Conservation (phyloP, 1,140 invertebrate species). For the Solenopsis invicta region DNA sequence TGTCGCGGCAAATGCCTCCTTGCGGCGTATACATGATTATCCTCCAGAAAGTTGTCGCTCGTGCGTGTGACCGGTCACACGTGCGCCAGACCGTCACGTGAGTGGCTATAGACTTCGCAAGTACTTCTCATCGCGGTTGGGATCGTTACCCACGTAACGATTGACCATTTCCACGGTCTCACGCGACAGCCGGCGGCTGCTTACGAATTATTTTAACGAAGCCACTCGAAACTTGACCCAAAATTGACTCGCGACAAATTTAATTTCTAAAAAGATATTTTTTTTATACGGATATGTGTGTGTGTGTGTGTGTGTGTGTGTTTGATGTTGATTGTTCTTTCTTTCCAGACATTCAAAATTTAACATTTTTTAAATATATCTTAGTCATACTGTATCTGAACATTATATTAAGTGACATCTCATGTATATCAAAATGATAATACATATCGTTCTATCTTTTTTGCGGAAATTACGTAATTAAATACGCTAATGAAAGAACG, state of each 20-base stretch:
- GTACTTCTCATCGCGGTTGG: slow-evolving; percentile 48
- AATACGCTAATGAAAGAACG: slow-evolving; percentile 1
- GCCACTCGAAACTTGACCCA: not conserved
- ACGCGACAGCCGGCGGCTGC: slow-evolving; percentile 12
- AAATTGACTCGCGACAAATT: not conserved
- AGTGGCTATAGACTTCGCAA: slow-evolving; percentile 56
- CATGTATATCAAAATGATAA: not conserved
- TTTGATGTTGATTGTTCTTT: not conserved
- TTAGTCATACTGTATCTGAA: not conserved
- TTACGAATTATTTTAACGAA: slow-evolving; percentile 5
- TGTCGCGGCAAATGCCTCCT: slow-evolving; percentile 38
- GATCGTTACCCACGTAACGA: slow-evolving; percentile 73
- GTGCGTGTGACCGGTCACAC: slow-evolving; percentile 66
- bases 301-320: no score
- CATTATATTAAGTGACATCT: not conserved
- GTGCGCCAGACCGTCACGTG: slow-evolving; percentile 66
- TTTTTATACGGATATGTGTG: not conserved
- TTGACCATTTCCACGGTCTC: slow-evolving; percentile 65
- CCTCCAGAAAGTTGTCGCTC: slow-evolving; percentile 42
- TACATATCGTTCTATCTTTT: not conserved
- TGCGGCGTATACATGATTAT: slow-evolving; percentile 23
- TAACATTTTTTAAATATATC: not conserved
- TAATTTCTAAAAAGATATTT: not conserved
- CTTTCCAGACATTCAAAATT: not conserved
- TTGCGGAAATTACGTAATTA: not conserved